These are phyloP conservation scores for Rana temporaria DNA, from an alignment of 2,113 vertebrate genomes.

Conservation along the genomic window DNA sequence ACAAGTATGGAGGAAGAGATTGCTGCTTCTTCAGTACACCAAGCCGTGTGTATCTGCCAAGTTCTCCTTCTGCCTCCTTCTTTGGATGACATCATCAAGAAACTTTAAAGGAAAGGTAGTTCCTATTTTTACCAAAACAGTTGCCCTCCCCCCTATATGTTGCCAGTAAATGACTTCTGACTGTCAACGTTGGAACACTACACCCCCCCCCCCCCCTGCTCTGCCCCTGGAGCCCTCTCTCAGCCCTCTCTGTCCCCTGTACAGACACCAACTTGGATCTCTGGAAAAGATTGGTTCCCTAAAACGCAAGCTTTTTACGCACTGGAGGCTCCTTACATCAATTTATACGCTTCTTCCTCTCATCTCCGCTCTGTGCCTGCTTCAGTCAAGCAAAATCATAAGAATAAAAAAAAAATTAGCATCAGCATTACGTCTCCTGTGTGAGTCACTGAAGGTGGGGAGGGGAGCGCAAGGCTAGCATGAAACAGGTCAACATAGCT, in stretches of 20 bases:
- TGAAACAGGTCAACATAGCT: neutral
- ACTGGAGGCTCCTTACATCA: slow-evolving; percentile 21
- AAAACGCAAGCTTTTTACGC: slow-evolving; percentile 42
- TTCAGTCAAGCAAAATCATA: slow-evolving; percentile 80
- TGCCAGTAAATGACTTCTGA: slow-evolving; percentile 21
- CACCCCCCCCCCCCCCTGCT: slow-evolving; percentile 54
- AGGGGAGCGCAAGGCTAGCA: slow-evolving; percentile 29
- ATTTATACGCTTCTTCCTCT: slow-evolving; percentile 58
- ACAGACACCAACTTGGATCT: slow-evolving; percentile 51
- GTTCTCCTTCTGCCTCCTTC: neutral
- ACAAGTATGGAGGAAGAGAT: neutral
- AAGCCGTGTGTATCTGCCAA: neutral
- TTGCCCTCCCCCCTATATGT: neutral
- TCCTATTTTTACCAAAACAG: neutral
- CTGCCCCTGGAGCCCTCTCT: slow-evolving; percentile 33
- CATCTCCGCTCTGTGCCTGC: slow-evolving; percentile 73
- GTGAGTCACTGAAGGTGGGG: slow-evolving; percentile 63
- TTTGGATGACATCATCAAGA: neutral
- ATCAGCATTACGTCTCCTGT: slow-evolving; percentile 67
- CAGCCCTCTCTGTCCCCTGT: neutral
- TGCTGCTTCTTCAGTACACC: neutral
- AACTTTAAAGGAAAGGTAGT: slow-evolving; percentile 1
- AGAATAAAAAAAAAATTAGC: slow-evolving; percentile 83
- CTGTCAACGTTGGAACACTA: neutral
- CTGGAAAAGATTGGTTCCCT: slow-evolving; percentile 27